Conservation (phyloP, 1,140 invertebrate species). For the Drosophila simulans region DNA sequence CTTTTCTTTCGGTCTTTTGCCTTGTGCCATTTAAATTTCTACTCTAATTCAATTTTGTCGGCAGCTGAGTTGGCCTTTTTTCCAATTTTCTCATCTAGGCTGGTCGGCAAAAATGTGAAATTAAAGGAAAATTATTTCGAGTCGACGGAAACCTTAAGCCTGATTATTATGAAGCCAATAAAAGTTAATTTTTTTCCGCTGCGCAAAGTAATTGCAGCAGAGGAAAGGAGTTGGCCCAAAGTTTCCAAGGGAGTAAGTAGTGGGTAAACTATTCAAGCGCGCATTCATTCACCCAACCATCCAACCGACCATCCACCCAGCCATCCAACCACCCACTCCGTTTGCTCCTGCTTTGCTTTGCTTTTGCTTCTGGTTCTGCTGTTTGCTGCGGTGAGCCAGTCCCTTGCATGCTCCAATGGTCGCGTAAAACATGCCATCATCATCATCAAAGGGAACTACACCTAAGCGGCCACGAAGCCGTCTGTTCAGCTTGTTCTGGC, state of each 20-base stretch:
- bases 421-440: conserved; percentile 80
- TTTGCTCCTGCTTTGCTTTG: conserved; percentile 1
- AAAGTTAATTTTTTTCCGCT: conserved; percentile 41
- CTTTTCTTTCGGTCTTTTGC: background rate
- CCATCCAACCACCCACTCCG: background rate
- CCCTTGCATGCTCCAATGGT: conserved; percentile 76
- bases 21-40: conserved; percentile 70
- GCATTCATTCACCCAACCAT: conserved; percentile 60
- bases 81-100: conserved; percentile 33
- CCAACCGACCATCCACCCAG: conserved; percentile 50
- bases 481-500: conserved; percentile 44
- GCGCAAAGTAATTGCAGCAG: conserved; percentile 26
- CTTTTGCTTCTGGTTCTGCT: conserved; percentile 9
- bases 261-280: conserved; percentile 71
- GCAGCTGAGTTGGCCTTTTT: conserved; percentile 71
- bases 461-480: conserved; percentile 79
- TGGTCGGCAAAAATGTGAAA: conserved; percentile 35
- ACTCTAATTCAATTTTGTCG: conserved; percentile 79
- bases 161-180: conserved; percentile 69
- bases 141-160: conserved; percentile 59
- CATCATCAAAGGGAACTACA: conserved; percentile 78
- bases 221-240: conserved; percentile 6
- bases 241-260: conserved; percentile 18
- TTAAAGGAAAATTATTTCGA: conserved; percentile 41
- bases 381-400: conserved; percentile 68